Conservation (phyloP, 2,113 vertebrate genomes). For the Lathamus discolor region DNA sequence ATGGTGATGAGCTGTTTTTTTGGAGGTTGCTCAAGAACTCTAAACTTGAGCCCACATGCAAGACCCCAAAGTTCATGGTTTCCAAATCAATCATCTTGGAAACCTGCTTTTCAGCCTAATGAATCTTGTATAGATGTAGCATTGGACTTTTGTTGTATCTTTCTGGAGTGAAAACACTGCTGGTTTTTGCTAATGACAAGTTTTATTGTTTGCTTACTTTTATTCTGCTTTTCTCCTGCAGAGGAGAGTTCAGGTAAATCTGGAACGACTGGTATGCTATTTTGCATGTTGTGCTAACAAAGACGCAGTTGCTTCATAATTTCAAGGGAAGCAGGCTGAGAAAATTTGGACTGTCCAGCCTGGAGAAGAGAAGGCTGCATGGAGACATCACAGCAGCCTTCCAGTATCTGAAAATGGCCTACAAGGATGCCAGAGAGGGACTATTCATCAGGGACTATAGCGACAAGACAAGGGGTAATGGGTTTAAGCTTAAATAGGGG, state of each 20-base stretch:
- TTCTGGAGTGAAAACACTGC: not conserved
- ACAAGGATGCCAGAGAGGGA: not conserved
- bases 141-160: not conserved
- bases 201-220: not conserved
- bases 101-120: not conserved
- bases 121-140: not conserved
- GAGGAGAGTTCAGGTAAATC: not conserved
- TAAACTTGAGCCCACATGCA: not conserved
- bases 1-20: not conserved
- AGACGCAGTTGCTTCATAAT: not conserved
- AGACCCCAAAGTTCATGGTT: not conserved
- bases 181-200: not conserved
- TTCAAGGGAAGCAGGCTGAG: not conserved
- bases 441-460: not conserved
- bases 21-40: not conserved
- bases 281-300: not conserved
- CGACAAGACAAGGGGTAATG: not conserved
- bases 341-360: not conserved
- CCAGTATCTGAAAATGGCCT: not conserved
- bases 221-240: not conserved
- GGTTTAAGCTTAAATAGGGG: not conserved
- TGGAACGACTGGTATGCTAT: not conserved
- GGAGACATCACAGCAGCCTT: not conserved
- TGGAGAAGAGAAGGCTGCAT: not conserved
- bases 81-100: not conserved